These are phyloP conservation scores for Cladopsammia gracilis DNA, from an alignment of 64 coral and sea anemone species.

Conservation along the genomic window DNA sequence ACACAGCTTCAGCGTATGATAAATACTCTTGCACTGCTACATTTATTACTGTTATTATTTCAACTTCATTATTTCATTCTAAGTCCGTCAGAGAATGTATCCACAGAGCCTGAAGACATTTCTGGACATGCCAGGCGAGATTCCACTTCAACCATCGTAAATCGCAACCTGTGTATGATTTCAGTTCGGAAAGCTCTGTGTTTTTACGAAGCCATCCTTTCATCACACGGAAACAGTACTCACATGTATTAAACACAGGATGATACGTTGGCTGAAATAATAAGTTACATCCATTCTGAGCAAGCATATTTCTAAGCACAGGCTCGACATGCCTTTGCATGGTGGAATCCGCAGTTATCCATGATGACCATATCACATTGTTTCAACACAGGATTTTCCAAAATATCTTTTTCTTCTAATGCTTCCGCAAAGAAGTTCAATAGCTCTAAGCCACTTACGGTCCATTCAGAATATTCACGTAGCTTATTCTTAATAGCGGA, in stretches of 20 bases:
- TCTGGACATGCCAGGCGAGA: slow-evolving; percentile 23
- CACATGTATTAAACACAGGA: slow-evolving; percentile 60
- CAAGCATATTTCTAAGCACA: slow-evolving; percentile 51
- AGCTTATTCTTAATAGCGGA: no score
- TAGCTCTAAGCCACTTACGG: no score
- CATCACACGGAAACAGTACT: slow-evolving; percentile 44
- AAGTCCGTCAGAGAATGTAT: no score
- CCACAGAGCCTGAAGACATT: slow-evolving; percentile 65
- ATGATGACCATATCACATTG: slow-evolving; percentile 44
- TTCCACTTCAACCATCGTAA: slow-evolving; percentile 25
- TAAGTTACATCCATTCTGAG: not conserved
- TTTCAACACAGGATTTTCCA: slow-evolving; percentile 60
- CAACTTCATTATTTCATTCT: no score
- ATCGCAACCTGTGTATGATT: slow-evolving; percentile 53
- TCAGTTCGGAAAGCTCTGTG: slow-evolving; percentile 20
- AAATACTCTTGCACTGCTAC: no score
- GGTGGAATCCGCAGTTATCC: slow-evolving; percentile 79
- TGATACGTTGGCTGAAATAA: slow-evolving; percentile 52
- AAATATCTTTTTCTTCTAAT: slow-evolving; percentile 58
- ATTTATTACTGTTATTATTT: no score
- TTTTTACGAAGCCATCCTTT: slow-evolving; percentile 43
- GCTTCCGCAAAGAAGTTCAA: slow-evolving; percentile 75
- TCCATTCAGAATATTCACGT: no score
- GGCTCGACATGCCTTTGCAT: slow-evolving; percentile 54
- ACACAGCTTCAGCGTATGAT: no score